Evolutionary conservation across 1,140 invertebrate species (phyloP).

Genomic region (Heliothis virescens): DNA sequence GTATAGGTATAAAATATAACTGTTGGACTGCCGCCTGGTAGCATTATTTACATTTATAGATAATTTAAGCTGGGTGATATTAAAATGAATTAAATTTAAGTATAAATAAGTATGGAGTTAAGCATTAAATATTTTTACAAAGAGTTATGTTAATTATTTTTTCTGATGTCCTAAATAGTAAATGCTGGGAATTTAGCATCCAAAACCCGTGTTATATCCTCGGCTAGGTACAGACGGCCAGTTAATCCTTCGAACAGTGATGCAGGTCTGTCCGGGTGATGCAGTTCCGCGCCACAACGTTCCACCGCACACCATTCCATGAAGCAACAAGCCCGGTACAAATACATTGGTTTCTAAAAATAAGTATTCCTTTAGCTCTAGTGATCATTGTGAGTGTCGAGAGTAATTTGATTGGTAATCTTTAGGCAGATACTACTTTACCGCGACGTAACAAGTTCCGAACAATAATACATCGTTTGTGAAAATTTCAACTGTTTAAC

Average conservation of each 20-base stretch:
- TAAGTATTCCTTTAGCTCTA: conserved; percentile 17
- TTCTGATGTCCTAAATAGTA: conserved; percentile 62
- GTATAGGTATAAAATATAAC: conserved; percentile 24
- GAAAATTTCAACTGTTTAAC: no score
- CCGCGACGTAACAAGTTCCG: no score
- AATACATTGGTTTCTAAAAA: conserved; percentile 87
- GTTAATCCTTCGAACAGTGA: conserved; percentile 95
- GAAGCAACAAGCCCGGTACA: conserved; percentile 93
- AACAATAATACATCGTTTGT: no score
- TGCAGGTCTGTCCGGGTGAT: conserved; percentile 91
- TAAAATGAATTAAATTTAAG: conserved; percentile 44
- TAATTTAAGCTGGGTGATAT: conserved; percentile 56
- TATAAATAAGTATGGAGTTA: conserved; percentile 22
- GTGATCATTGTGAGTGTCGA: not conserved
- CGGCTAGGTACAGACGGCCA: conserved; percentile 90
- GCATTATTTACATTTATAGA: conserved; percentile 40
- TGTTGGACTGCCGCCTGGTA: conserved; percentile 37
- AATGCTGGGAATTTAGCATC: conserved; percentile 89
- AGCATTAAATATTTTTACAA: conserved; percentile 48
- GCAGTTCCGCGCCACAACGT: conserved; percentile 88
- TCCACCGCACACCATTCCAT: conserved; percentile 94
- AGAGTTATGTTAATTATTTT: conserved; percentile 21
- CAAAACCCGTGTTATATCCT: conserved; percentile 88
- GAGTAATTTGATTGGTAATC: no score
- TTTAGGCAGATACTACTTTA: no score